These are phyloP conservation scores for Nomada ferruginata DNA, from an alignment of 2,888 invertebrate genomes.

Conservation along the genomic window DNA sequence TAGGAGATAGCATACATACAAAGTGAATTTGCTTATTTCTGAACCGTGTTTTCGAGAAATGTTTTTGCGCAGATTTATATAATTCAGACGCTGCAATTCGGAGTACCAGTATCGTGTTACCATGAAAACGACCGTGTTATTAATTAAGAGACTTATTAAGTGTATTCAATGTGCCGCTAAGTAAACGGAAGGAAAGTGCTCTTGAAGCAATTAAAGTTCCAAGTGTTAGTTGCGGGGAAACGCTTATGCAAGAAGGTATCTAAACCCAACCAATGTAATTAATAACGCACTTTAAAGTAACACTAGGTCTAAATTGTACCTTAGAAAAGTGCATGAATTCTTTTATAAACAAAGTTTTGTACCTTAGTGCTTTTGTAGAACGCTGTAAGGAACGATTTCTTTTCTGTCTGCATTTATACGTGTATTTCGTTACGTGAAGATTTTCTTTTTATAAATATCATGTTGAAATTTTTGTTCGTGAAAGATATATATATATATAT, in stretches of 20 bases:
- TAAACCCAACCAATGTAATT: background rate
- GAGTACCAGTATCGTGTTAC: background rate
- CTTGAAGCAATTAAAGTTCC: conserved; percentile 3
- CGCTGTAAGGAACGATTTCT: background rate
- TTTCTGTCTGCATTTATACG: background rate
- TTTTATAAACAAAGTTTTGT: conserved; percentile 35
- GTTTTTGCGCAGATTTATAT: background rate
- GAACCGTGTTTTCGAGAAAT: conserved; percentile 1
- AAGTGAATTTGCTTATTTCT: background rate
- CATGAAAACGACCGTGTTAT: background rate
- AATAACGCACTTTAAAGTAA: background rate
- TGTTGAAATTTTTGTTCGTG: background rate
- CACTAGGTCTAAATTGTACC: background rate
- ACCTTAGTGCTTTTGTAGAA: conserved; percentile 25
- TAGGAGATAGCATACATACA: background rate
- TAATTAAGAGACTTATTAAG: background rate
- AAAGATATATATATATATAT: background rate
- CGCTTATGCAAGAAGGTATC: conserved; percentile 20
- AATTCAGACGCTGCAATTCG: background rate
- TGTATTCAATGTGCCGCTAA: background rate
- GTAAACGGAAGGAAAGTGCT: conserved; percentile 12
- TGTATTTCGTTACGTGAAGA: background rate
- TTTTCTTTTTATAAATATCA: conserved; percentile 2
- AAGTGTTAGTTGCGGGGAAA: background rate
- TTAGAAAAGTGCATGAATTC: conserved; percentile 18